A percentile compares a stretch with the other conserved stretches of the same genome.
Evolutionary conservation across 2,888 invertebrate species (phyloP).

Genomic region (Pristionchus exspectatus): DNA sequence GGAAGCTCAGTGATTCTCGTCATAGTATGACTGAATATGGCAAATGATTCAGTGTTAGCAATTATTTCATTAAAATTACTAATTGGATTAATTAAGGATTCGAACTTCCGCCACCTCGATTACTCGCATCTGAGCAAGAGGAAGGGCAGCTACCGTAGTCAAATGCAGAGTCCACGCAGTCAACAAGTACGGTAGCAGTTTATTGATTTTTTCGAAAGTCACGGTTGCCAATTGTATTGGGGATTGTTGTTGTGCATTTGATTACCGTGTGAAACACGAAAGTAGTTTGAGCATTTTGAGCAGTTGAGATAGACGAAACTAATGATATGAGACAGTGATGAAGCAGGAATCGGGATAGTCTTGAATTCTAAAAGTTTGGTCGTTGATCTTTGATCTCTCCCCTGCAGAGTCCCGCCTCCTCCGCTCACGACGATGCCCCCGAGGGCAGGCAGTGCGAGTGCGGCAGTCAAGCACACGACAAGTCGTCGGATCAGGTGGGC

Average conservation of each 20-base stretch:
- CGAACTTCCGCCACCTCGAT: slow-evolving; percentile 42
- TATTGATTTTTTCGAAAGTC: not conserved
- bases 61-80: not conserved
- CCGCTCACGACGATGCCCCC: not conserved
- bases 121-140: slow-evolving; percentile 29
- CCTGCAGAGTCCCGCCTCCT: not conserved
- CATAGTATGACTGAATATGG: too few species aligned
- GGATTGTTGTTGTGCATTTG: not conserved
- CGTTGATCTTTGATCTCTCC: not conserved
- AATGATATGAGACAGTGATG: too few species aligned
- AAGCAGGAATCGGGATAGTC: too few species aligned
- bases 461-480: slow-evolving; percentile 30
- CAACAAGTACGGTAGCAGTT: not conserved
- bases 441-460: slow-evolving; percentile 17
- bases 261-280: not conserved
- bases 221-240: not conserved
- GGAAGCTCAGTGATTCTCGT: too few species aligned
- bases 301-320: too few species aligned
- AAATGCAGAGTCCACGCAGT: not conserved
- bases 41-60: too few species aligned
- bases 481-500: slow-evolving; percentile 49
- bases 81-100: not conserved
- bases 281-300: not conserved
- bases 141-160: slow-evolving; percentile 46
- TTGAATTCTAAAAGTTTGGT: not conserved